These are phyloP conservation scores for Sciaenops ocellatus DNA, from an alignment of 2,797 vertebrate genomes.

Conservation along the genomic window DNA sequence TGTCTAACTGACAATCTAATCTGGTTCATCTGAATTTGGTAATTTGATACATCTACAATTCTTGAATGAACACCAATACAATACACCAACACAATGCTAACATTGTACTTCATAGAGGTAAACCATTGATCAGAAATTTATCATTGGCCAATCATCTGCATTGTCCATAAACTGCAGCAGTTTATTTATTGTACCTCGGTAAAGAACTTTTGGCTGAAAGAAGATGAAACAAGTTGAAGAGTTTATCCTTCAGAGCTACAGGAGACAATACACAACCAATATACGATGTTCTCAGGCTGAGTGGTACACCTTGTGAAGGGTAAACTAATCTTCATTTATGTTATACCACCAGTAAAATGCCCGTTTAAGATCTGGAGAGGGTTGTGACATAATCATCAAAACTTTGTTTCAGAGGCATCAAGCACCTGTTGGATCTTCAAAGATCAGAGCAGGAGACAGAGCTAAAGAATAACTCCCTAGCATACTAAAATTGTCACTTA, in stretches of 20 bases:
- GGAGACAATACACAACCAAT: too few species aligned
- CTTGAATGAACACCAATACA: too few species aligned
- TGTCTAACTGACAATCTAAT: neutral
- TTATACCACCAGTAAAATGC: neutral
- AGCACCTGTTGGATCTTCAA: neutral
- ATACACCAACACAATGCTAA: neutral
- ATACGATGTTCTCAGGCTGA: too few species aligned
- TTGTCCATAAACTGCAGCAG: neutral
- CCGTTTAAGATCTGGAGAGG: too few species aligned
- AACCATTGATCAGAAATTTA: neutral
- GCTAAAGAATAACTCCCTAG: too few species aligned
- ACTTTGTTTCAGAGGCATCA: neutral
- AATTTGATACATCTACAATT: neutral
- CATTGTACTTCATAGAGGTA: neutral
- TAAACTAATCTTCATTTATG: too few species aligned
- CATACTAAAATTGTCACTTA: too few species aligned
- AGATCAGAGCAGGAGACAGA: neutral
- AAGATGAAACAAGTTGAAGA: neutral
- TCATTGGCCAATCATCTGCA: neutral
- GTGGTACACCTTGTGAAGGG: too few species aligned
- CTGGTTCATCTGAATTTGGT: neutral
- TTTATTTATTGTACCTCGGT: neutral
- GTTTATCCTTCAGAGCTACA: too few species aligned
- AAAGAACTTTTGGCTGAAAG: neutral
- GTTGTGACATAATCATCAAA: neutral